Conservation (phyloP, 1,140 invertebrate genomes). For the Ceratina japonica region DNA sequence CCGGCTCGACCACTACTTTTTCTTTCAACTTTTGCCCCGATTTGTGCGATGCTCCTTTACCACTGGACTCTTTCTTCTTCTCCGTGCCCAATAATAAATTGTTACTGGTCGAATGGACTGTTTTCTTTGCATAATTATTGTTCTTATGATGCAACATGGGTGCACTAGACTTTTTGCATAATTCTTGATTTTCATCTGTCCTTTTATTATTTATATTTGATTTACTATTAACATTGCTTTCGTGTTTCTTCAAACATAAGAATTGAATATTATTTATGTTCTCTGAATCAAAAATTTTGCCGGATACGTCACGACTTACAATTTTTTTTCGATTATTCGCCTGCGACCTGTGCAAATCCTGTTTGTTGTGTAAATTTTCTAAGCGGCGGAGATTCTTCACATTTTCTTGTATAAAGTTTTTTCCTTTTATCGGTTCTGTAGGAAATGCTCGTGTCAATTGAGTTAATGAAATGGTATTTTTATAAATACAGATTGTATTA, state of each 20-base stretch:
- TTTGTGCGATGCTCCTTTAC: background rate
- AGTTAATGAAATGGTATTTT: background rate
- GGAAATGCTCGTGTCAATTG: background rate
- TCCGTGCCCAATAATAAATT: slow-evolving; percentile 17
- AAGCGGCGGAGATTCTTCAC: slow-evolving; percentile 73
- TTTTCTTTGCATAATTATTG: slow-evolving; percentile 34
- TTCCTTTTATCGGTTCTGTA: slow-evolving; percentile 69
- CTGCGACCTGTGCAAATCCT: slow-evolving; percentile 62
- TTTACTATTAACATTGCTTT: slow-evolving; percentile 17
- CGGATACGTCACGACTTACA: slow-evolving; percentile 46
- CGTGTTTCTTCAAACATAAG: slow-evolving; percentile 38
- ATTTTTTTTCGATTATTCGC: slow-evolving; percentile 47
- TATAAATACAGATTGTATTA: background rate
- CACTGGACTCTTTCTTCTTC: slow-evolving; percentile 17
- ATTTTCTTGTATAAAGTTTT: slow-evolving; percentile 78
- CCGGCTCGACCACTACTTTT: slow-evolving; percentile 55
- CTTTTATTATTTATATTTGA: slow-evolving; percentile 22
- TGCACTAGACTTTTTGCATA: slow-evolving; percentile 36
- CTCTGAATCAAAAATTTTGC: slow-evolving; percentile 46
- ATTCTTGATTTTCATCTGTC: slow-evolving; percentile 12
- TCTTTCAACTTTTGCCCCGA: slow-evolving; percentile 25
- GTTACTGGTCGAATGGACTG: slow-evolving; percentile 11
- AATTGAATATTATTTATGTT: slow-evolving; percentile 59
- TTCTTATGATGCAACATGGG: slow-evolving; percentile 40
- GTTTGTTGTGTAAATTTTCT: slow-evolving; percentile 66